Evolutionary conservation across 1,140 invertebrate genomes (phyloP), one percentile per base, ranked within the genome.

Genomic region (Bombus soroeensis): DNA sequence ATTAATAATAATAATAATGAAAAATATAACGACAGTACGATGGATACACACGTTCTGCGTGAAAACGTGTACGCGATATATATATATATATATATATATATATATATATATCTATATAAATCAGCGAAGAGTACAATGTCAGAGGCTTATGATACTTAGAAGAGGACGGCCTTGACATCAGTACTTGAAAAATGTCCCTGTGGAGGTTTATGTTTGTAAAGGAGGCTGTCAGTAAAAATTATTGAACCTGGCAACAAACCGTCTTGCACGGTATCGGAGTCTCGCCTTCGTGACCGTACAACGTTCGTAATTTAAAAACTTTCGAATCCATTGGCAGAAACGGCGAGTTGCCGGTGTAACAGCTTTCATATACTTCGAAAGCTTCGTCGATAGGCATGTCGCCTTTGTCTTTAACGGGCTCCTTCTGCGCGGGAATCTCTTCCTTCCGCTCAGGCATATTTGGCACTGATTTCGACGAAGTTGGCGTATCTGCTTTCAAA

Each of bases 351-450:
- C 92, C 92, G 28, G 84, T 93, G 88, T 94, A 94, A 80, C 83
- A 95, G 79, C 94, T 95, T 82, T 95, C 95, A 57, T 95, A 95
- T 66, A 91, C 94, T 70, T 95, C 95, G n/a, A 94, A 92, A 75
- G 94, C 95, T 47, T 95, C 94, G 34, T 95, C 94, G 34, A 95
- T 89, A 2, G 93, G 93, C 22, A 93, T 80, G 62, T 86, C 68
- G n/a, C 47, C 84, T 41, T 85, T 74, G 34, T 70, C 75, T 39
- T 83, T 76, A 4, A 72, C 59, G 25, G 75, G 76, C 43, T 39
- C 75, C 39, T 22, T 75, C 37, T 76, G 79, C 53, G 53, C 81
- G 34, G 85, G 87, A 18, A 92, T 64, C 1, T 89, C 92, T 43
- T 75, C 64, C n/a, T 74, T 62, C 32, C 86, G 72, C 34, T 92